Evolutionary conservation across 2,888 invertebrate genomes (phyloP).

Genomic region (Drosophila colorata): DNA sequence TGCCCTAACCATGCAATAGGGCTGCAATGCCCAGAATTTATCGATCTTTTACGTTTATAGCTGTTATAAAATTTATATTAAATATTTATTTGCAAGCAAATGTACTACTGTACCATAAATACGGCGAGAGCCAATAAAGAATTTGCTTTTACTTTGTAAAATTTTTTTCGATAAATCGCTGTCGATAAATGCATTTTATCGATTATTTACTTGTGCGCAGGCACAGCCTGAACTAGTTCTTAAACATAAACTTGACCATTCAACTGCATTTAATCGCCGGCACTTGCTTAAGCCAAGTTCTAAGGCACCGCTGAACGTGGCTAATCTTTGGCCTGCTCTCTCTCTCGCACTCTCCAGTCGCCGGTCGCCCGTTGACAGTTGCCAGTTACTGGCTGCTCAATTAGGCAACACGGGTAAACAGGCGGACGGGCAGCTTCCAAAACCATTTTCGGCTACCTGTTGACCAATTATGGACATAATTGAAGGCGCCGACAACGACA

Average conservation of each 20-base stretch:
- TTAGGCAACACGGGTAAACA: constrained; percentile 51
- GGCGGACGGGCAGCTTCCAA: constrained; percentile 33
- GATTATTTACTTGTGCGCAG: neutral
- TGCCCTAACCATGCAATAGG: neutral
- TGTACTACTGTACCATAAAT: no score
- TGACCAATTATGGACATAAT: constrained; percentile 79
- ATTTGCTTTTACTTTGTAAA: no score
- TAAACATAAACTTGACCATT: neutral
- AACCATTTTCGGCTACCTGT: constrained; percentile 77
- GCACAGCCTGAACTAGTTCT: neutral
- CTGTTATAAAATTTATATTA: no score
- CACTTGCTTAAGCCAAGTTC: constrained; percentile 32
- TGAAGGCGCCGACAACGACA: constrained; percentile 66
- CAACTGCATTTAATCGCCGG: neutral
- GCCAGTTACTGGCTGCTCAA: constrained; percentile 44
- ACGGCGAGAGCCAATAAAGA: no score
- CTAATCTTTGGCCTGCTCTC: constrained; percentile 30
- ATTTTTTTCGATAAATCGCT: neutral
- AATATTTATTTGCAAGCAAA: no score
- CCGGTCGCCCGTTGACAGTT: constrained; percentile 20
- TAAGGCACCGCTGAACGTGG: constrained; percentile 31
- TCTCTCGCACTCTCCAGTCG: constrained; percentile 19
- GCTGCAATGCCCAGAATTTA: no score
- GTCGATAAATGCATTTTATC: neutral
- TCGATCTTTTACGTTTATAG: constrained; percentile 4